Evolutionary conservation across 2,888 invertebrate genomes (phyloP).

Genomic region (Drosophila subquinaria): DNA sequence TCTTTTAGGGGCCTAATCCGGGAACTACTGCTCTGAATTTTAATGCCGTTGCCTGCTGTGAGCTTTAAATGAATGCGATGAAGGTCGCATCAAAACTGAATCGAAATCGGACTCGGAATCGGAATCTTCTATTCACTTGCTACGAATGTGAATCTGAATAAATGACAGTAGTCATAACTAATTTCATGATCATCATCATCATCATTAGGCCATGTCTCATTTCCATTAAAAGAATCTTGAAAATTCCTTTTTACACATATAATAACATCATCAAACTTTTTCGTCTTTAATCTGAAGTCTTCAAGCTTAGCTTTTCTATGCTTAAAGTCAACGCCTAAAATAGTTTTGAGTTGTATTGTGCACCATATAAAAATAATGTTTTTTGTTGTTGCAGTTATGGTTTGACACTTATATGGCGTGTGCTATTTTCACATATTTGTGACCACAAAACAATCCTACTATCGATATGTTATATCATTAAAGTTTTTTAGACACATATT

Average conservation of each 20-base stretch:
- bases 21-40: slow-evolving; percentile 11
- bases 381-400: not conserved
- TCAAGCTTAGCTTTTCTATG: not conserved
- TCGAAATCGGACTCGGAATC: not conserved
- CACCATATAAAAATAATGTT: slow-evolving; percentile 1
- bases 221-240: slow-evolving; percentile 13
- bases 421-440: slow-evolving; percentile 1
- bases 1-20: slow-evolving; percentile 1
- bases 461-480: not conserved
- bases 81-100: slow-evolving; percentile 36
- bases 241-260: slow-evolving; percentile 7
- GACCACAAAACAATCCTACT: not conserved
- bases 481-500: not conserved
- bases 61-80: slow-evolving; percentile 19
- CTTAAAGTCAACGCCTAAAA: slow-evolving; percentile 1
- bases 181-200: slow-evolving; percentile 15
- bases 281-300: slow-evolving; percentile 1
- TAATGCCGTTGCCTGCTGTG: slow-evolving; percentile 34
- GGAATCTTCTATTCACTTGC: slow-evolving; percentile 15
- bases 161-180: slow-evolving; percentile 27
- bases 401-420: slow-evolving; percentile 7
- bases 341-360: not conserved
- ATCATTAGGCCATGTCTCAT: slow-evolving; percentile 35
- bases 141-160: slow-evolving; percentile 5
- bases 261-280: not conserved